phyloP scores from a whole-genome alignment of 2,797 vertebrate species.

The Pseudocheirus occidentalis region DNA sequence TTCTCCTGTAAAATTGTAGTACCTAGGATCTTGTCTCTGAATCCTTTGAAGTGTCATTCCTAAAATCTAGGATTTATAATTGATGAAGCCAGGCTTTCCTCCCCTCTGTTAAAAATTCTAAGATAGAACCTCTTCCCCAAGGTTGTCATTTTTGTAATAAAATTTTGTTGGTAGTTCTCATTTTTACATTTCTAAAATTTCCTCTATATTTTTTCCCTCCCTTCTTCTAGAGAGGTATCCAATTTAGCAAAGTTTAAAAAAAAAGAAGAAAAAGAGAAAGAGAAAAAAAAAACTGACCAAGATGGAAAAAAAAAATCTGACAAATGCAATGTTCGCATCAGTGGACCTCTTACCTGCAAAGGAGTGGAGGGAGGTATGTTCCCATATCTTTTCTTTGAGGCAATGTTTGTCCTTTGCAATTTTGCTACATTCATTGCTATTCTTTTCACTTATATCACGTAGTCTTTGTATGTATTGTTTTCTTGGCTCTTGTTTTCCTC shows the following conservation, averaged over 20 bases:
- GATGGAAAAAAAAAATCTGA: background rate
- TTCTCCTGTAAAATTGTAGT: background rate
- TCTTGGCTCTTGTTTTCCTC: background rate
- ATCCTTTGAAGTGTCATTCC: background rate
- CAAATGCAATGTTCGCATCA: background rate
- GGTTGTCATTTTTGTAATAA: background rate
- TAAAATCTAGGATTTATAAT: background rate
- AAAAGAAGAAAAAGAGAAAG: background rate
- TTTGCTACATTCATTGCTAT: background rate
- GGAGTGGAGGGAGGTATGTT: background rate
- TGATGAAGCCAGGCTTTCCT: background rate
- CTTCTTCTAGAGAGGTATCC: background rate
- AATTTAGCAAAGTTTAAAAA: background rate
- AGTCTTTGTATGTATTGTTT: background rate
- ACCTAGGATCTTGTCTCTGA: background rate
- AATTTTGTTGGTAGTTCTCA: background rate
- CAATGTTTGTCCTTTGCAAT: background rate
- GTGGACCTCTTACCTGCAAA: background rate
- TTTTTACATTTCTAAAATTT: background rate
- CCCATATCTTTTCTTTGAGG: background rate
- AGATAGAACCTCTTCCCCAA: background rate
- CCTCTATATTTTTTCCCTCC: background rate
- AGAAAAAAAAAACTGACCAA: background rate
- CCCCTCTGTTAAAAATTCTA: background rate
- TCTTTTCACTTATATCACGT: background rate